These are phyloP conservation scores for Polyergus mexicanus DNA, from an alignment of 1,140 invertebrate genomes.

Conservation along the genomic window DNA sequence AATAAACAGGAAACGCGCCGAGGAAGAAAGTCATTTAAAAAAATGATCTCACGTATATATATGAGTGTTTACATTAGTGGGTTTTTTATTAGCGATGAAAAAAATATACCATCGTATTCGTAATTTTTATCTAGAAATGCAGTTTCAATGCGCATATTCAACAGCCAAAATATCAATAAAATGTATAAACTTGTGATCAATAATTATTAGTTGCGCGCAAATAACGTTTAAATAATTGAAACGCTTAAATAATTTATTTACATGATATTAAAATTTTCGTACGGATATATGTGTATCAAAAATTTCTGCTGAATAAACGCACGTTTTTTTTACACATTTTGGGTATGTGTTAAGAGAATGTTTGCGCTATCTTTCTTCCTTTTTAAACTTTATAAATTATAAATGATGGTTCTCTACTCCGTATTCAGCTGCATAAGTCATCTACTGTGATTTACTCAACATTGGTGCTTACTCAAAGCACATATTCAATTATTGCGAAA, in stretches of 20 bases:
- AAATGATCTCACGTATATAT: neutral
- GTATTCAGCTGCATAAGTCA: neutral
- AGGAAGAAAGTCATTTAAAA: slow-evolving; percentile 20
- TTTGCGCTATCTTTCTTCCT: neutral
- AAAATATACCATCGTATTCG: neutral
- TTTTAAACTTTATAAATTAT: neutral
- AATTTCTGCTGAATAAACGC: neutral
- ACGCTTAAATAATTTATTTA: too few species aligned
- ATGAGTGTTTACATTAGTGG: neutral
- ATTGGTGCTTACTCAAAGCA: neutral
- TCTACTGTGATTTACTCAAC: neutral
- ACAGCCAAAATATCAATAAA: neutral
- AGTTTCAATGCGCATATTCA: neutral
- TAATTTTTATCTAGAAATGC: neutral
- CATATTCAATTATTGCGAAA: slow-evolving; percentile 34
- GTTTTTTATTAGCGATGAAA: slow-evolving; percentile 24
- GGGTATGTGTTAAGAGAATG: neutral
- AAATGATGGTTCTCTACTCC: neutral
- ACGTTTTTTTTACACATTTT: neutral
- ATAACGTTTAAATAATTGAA: too few species aligned
- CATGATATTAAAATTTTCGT: too few species aligned
- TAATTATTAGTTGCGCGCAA: too few species aligned
- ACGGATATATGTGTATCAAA: too few species aligned
- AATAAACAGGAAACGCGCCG: slow-evolving; percentile 23
- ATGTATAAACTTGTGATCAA: neutral